Base-by-base conservation (phyloP, 2,797 vertebrate genomes). In the Emydoidea blandingii region DNA sequence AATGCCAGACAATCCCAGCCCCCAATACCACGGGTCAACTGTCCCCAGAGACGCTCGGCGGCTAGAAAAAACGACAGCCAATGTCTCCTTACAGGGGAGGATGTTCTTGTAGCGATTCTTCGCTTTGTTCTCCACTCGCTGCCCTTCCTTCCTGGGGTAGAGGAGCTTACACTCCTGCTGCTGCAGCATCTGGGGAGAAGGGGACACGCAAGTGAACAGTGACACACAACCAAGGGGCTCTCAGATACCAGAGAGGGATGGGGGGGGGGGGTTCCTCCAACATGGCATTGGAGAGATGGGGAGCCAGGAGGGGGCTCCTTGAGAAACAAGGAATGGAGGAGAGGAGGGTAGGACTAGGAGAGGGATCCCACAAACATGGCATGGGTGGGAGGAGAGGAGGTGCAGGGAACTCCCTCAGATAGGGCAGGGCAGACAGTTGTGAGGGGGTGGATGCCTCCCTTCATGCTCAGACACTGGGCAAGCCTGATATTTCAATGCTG, bases 101-200 rank as follows among this genome's bases (percentile, higher is more conserved):
- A 99, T 99, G 97, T 99, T 99, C 98, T 99, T 99, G 98, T 99
- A 99, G 98, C 98, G 97, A 95, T 99, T 99, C 98, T 99, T 99
- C 57, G 98, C 98, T 97, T 99, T 99, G 97, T 99, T 99, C 97
- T 99, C 99, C 0, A 97, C 95, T 72, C 98, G 97, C 92, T 99
- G 99, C 25, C 99, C 99, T 97, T 99, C 99, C 97, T 99, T 99
- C 97, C 98, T 98, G 93, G 99, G 98, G 94, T 99, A 99, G 74
- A 99, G 98, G 90, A 99, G 98, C 93, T 99, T 98, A 95, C 99
- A 99, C 97, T 99, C 99, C 94, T 99, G 99, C 93, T 99, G 99
- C 98, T 99, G 99, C 93, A 99, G 98, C 98, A 99, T 99, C 99
- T 99, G 96, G 2, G 34, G 85, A 53, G 57, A 29, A 52, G n/a